Evolutionary conservation across 92 coral and sea anemone genomes (phyloP), one percentile per base, ranked within the genome.

Genomic region (Micromussa lordhowensis): DNA sequence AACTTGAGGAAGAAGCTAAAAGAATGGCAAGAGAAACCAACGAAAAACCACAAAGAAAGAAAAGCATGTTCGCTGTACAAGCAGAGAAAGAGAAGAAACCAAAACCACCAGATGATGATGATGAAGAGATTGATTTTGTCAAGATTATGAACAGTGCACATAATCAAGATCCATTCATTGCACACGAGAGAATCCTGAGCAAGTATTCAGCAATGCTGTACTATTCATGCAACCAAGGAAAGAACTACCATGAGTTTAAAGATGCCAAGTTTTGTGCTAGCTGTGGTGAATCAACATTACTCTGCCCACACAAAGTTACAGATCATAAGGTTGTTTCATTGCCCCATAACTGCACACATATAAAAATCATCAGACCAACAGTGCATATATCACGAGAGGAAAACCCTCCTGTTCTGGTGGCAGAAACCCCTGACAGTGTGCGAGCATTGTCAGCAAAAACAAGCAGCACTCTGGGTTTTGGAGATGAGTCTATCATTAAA

Each of bases 161-260:
- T 61, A 91, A 93, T 75, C 92, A 94, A 66, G 94, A 98, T 73
- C 96, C 96, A 16, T 98, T 96, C 63, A 92, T 98, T 79, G 96
- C 99, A 19, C 99, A 98, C 68, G 99, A 98, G 72, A 79, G 90
- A 72, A 89, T 98, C 21, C 94, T 98, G 66, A 96, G 96, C 93
- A 98, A 98, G 91, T 98, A 98, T 88, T 95, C 99, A n/a, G 95
- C 98, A 26, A 92, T 94, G 89, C 70, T 94, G 86, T 91, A 89
- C 82, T 98, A 98, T 79, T 98, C 99, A 32, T 98, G 98, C 75
- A 98, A 98, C 85, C 99, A 98, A 83, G 99, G 99, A 57, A 98
- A 96, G 73, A 96, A 96, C 77, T 98, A 94, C 51, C 96, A 98
- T 44, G 99, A 93, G 88, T 92, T 98, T 72, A 96, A 96, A 89